These are phyloP conservation scores for Iguana delicatissima DNA, from an alignment of 2,797 vertebrate species.

Conservation along the genomic window DNA sequence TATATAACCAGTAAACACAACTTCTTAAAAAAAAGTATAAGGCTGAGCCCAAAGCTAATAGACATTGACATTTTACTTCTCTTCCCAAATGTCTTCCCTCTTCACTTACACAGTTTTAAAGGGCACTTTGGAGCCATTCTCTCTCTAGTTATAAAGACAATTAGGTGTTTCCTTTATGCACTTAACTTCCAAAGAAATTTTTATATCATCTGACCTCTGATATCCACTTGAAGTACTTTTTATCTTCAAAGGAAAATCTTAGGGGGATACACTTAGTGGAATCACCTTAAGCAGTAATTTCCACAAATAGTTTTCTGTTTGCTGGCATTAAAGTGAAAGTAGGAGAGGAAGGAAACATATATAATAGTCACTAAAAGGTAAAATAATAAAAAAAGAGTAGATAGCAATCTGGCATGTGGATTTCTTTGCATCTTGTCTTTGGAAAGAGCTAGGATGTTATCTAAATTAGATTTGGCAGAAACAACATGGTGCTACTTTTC, in stretches of 20 bases:
- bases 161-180: slow-evolving; percentile 48
- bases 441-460: slow-evolving; percentile 25
- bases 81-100: slow-evolving; percentile 45
- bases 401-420: neutral
- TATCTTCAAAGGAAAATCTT: slow-evolving; percentile 42
- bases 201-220: slow-evolving; percentile 57
- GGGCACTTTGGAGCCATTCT: slow-evolving; percentile 32
- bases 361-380: slow-evolving; percentile 46
- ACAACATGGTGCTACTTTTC: neutral
- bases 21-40: neutral
- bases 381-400: slow-evolving; percentile 21
- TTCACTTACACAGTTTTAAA: slow-evolving; percentile 52
- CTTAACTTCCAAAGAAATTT: slow-evolving; percentile 48
- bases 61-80: slow-evolving; percentile 34
- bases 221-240: slow-evolving; percentile 30
- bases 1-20: slow-evolving; percentile 1
- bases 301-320: slow-evolving; percentile 61
- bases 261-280: slow-evolving; percentile 10
- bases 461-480: slow-evolving; percentile 39
- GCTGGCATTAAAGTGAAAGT: slow-evolving; percentile 34
- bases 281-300: slow-evolving; percentile 51
- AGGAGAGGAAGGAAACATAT: slow-evolving; percentile 36
- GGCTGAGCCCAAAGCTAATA: neutral
- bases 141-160: slow-evolving; percentile 38
- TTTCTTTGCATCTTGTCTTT: slow-evolving; percentile 31